phyloP scores from a whole-genome alignment of 2,888 invertebrate genomes.

The Leistus spinibarbis region DNA sequence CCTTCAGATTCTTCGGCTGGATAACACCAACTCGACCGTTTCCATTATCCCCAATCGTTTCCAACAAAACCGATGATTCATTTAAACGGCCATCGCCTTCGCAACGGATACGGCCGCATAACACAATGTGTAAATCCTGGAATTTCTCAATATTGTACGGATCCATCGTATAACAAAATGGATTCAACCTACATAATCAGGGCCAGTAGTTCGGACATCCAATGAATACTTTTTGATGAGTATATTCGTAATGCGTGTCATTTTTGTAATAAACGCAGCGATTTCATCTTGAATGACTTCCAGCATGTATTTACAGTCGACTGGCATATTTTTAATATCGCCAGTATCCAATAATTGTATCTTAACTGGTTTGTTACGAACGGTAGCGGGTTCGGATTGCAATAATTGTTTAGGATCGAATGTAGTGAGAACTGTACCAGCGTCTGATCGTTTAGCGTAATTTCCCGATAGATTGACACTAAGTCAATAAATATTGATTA shows the following conservation, averaged over 20 bases:
- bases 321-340: conserved; percentile 19
- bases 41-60: conserved; percentile 67
- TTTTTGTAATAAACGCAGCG: conserved; percentile 55
- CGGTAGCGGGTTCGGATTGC: background rate
- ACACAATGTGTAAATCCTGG: conserved; percentile 46
- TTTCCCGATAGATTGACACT: conserved; percentile 53
- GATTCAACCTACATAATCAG: background rate
- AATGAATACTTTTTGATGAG: conserved; percentile 51
- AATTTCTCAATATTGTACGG: background rate
- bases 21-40: conserved; percentile 53
- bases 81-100: conserved; percentile 77
- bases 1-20: conserved; percentile 61
- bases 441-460: conserved; percentile 50
- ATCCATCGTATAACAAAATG: background rate
- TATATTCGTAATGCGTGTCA: conserved; percentile 50
- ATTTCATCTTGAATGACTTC: conserved; percentile 58
- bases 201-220: conserved; percentile 43
- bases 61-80: conserved; percentile 70
- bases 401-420: conserved; percentile 7
- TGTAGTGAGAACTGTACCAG: background rate
- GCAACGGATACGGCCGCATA: conserved; percentile 72
- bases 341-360: conserved; percentile 32
- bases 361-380: conserved; percentile 15
- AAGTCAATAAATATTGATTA: background rate
- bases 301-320: conserved; percentile 59